These are phyloP conservation scores for Oophaga pumilio DNA, from an alignment of 2,113 vertebrate genomes.

Conservation along the genomic window DNA sequence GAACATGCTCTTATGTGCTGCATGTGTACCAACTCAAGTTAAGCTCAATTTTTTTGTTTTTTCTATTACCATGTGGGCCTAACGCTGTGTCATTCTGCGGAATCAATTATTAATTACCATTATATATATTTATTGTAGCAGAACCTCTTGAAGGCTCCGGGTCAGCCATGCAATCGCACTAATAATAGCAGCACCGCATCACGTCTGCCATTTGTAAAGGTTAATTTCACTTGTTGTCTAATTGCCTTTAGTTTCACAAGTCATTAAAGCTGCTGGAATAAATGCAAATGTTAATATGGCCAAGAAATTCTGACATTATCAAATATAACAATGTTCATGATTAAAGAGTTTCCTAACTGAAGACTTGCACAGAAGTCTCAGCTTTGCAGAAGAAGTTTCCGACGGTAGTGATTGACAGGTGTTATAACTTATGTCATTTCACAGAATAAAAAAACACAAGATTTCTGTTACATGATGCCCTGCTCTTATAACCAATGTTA, in stretches of 20 bases:
- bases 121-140: slow-evolving; percentile 26
- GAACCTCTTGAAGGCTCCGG: not conserved
- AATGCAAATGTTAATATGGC: slow-evolving; percentile 27
- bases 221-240: slow-evolving; percentile 25
- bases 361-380: not conserved
- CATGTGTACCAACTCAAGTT: no score
- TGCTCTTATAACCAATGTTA: not conserved
- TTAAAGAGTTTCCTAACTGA: not conserved
- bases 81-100: not conserved
- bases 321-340: slow-evolving; percentile 7
- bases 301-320: slow-evolving; percentile 28
- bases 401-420: not conserved
- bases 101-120: not conserved
- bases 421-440: not conserved
- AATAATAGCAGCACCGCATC: slow-evolving; percentile 12
- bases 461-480: not conserved
- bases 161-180: not conserved
- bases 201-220: slow-evolving; percentile 38
- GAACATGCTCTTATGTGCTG: no score
- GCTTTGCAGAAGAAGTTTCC: not conserved
- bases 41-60: no score
- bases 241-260: slow-evolving; percentile 37
- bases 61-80: not conserved
- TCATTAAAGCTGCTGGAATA: slow-evolving; percentile 40
- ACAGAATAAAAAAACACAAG: not conserved